Conservation (phyloP, 2,113 vertebrate species). For the Pollimyrus isidori region DNA sequence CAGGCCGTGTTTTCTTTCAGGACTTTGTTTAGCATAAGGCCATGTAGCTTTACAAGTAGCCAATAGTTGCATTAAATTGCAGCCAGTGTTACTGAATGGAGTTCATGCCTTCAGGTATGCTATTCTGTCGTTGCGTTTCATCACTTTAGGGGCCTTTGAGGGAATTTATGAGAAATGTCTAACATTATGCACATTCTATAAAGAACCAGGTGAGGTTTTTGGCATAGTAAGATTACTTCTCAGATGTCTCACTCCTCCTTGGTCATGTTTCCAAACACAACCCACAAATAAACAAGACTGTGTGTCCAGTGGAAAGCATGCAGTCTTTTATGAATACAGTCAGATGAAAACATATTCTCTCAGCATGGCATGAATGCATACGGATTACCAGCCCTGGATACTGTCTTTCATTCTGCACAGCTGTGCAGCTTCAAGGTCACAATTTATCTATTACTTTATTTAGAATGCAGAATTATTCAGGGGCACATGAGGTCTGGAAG, state of each 20-base stretch:
- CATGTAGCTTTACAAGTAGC: neutral
- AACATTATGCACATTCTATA: neutral
- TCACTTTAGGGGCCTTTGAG: neutral
- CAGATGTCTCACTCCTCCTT: neutral
- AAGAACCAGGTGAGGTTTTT: neutral
- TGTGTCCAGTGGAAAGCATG: neutral
- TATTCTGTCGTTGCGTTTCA: neutral
- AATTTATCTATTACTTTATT: conserved; percentile 3
- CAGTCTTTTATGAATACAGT: neutral
- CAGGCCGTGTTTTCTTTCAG: neutral
- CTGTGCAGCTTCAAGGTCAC: conserved; percentile 8
- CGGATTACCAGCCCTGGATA: neutral
- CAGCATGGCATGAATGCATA: neutral
- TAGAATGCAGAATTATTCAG: conserved; percentile 5
- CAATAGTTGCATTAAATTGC: neutral
- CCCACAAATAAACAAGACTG: neutral
- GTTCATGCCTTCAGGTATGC: neutral
- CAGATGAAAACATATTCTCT: neutral
- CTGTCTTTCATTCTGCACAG: neutral
- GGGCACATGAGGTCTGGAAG: neutral
- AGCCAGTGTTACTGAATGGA: neutral
- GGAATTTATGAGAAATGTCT: neutral
- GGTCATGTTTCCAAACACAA: neutral
- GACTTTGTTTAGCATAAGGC: neutral
- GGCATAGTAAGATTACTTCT: neutral